A percentile compares a stretch with the other conserved stretches of the same genome.
Conservation (phyloP, 2,113 vertebrate genomes). For the Zosterops lateralis region DNA sequence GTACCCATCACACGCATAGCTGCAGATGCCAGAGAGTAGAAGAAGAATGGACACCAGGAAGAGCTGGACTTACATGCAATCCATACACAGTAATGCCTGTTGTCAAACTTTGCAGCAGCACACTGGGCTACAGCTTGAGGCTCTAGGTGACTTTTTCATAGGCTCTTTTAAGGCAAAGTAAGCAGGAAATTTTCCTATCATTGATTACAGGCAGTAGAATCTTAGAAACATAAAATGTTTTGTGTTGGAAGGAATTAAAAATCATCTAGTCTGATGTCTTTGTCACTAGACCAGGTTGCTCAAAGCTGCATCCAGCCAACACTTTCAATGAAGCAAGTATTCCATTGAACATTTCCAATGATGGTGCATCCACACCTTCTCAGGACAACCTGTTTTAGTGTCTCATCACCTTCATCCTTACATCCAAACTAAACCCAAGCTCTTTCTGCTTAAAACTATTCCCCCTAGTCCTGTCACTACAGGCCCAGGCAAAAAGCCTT, state of each 20-base stretch:
- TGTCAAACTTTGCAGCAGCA: neutral
- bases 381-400: neutral
- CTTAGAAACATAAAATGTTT: neutral
- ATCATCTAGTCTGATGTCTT: neutral
- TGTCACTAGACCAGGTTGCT: neutral
- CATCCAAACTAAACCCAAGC: neutral
- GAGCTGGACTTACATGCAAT: neutral
- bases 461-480: neutral
- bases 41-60: neutral
- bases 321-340: neutral
- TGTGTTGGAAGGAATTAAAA: neutral
- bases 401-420: neutral
- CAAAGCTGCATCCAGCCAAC: neutral
- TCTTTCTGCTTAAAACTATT: neutral
- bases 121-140: neutral
- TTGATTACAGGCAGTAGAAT: neutral
- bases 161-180: neutral
- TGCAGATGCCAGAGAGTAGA: neutral
- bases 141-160: neutral
- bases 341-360: neutral
- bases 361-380: neutral
- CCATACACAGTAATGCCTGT: neutral
- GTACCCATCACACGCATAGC: neutral
- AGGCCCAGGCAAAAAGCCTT: neutral
- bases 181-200: neutral